Base-by-base conservation (phyloP, 1,140 invertebrate genomes). In the Brachionus rubens region DNA sequence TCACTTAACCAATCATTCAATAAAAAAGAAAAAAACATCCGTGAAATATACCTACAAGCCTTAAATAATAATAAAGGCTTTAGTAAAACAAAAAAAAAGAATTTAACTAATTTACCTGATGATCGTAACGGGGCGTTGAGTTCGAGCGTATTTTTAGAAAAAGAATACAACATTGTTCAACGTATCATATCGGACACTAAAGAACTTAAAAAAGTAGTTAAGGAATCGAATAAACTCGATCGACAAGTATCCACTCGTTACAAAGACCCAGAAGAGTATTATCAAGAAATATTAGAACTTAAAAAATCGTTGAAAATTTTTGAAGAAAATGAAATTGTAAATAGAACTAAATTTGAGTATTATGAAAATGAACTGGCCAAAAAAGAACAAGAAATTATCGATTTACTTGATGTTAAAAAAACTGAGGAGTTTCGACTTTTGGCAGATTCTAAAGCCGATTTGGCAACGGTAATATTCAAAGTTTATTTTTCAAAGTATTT, bases 351-450 rank as follows among this genome's bases (percentile, higher is more conserved):
- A 72, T 40, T 72, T 26, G 68, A 72, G 33, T 72, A 72, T 24
- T 72, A 72, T 50, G 68, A 72, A 54, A 72, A 72, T 72, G 68
- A 72, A 40, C 16, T 72, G 46, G 16, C 21, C 6, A 72, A 72
- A 54, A 72, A 54, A 50, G 68, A 72, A 72, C 30, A 72, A 50
- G 68, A 72, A 72, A 72, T 72, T 41, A 48, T 50, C 2, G 46
- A 72, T 30, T 14, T 72, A 14, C n/a, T 72, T 24, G 50, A 72
- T 21, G n/a, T 50, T 33, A 72, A 72, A 50, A 72, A 72, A 30
- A 41, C 43, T 30, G 68, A 72, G 50, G 43, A 72, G 21, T 72
- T 72, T 12, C 19, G 46, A 30, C n/a, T 24, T 1, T 40, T 52
- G n/a, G 48, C 50, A 9, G 68, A 72, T 36, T 72, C 68, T 3